Percentiles rank a stretch among this genome's conserved stretches.
Evolutionary conservation across 2,888 invertebrate species (phyloP).

Genomic region (Noctuana brunneofusca): DNA sequence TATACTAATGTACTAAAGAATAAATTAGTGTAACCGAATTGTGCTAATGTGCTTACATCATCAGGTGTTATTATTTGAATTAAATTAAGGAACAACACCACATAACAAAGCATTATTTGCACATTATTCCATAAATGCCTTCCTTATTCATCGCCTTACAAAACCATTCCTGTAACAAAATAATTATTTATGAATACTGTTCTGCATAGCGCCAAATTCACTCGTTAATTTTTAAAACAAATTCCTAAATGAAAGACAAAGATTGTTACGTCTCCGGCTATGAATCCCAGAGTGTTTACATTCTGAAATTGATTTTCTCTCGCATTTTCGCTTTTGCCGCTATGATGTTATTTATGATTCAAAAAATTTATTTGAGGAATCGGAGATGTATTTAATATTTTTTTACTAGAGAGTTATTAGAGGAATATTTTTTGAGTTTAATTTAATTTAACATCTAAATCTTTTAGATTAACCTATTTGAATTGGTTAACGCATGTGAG

Average conservation of each 20-base stretch:
- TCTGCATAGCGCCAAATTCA: background rate
- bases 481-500: no score
- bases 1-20: background rate
- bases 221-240: background rate
- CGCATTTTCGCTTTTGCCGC: background rate
- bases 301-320: background rate
- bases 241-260: slow-evolving; percentile 6
- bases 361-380: background rate
- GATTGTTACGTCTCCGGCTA: background rate
- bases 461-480: no score
- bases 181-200: slow-evolving; percentile 4
- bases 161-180: background rate
- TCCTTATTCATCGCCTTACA: slow-evolving; percentile 13
- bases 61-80: slow-evolving; percentile 12
- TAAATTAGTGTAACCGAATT: background rate
- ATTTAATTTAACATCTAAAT: no score
- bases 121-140: slow-evolving; percentile 22
- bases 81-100: slow-evolving; percentile 30
- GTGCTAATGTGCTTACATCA: slow-evolving; percentile 21
- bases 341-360: background rate
- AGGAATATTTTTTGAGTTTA: no score
- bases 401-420: no score
- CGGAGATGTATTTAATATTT: no score
- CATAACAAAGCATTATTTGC: slow-evolving; percentile 20
- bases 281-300: background rate